Evolutionary conservation across 2,888 invertebrate species (phyloP).

Genomic region (Hydrotaea diabolus): DNA sequence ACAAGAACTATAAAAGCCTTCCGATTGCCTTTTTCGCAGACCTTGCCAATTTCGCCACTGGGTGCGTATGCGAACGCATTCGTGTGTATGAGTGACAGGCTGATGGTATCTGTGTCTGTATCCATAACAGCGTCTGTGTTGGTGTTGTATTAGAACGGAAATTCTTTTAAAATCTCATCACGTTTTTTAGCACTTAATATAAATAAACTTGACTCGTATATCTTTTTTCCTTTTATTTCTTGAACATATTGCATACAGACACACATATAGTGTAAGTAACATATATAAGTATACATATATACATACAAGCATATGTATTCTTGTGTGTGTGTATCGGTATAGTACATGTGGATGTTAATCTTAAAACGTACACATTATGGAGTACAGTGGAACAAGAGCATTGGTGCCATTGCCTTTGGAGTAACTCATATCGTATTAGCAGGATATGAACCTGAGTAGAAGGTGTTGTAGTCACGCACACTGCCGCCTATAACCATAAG

Average conservation of each 20-base stretch:
- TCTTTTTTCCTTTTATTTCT: constrained; percentile 20
- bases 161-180: constrained; percentile 56
- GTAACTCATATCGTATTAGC: no score
- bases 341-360: not conserved
- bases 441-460: no score
- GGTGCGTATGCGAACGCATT: not conserved
- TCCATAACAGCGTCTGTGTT: not conserved
- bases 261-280: not conserved
- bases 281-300: not conserved
- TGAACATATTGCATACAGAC: not conserved
- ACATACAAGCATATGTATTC: not conserved
- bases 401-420: no score
- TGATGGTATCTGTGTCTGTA: not conserved
- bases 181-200: constrained; percentile 59
- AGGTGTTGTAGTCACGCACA: no score
- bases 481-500: no score
- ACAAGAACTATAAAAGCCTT: no score
- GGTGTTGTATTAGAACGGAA: constrained; percentile 9
- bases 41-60: no score
- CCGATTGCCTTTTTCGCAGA: no score
- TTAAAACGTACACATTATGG: not conserved
- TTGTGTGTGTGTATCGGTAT: not conserved
- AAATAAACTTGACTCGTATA: constrained; percentile 52
- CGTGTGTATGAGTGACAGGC: not conserved
- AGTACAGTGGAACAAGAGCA: no score